Evolutionary conservation across 2,113 vertebrate genomes (phyloP), one percentile per base, ranked within the genome.

Genomic region (Python bivittatus): DNA sequence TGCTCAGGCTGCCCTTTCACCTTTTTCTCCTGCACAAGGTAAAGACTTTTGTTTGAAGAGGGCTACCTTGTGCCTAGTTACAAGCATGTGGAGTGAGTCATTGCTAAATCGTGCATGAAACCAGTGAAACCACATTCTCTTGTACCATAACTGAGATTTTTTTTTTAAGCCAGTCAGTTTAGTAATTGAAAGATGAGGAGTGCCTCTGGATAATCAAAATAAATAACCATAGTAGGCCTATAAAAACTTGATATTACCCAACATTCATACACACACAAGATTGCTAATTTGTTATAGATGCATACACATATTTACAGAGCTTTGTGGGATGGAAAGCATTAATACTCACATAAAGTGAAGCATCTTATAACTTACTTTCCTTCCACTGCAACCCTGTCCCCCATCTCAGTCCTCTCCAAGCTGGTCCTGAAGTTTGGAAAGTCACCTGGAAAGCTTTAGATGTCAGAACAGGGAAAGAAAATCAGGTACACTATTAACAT

Each of bases 81-180:
- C 22, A 25, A 1, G 29, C 29, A 68, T 53, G 29, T 33, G 42
- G 48, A 91, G n/a, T 86, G 84, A 91, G 13, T 91, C 84, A 86
- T 38, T 53, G 44, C 12, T 61, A 5, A 86, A 52, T 56, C 27
- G 22, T 52, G 17, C 7, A 61, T 53, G 91, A 5, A 25, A 87
- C 84, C n/a, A 56, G 91, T 29, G 48, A 52, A 86, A 68, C 90
- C 22, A 54, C 84, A 91, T 91, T 91, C 84, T 54, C 84, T 91
- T 91, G 29, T 60, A 86, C 42, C n/a, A 64, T 87, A 56, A n/a
- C 48, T 68, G 48, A 87, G 91, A 29, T 64, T 52, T 91, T 56
- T 38, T 72, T 38, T 84, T 57, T 29, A 57, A 54, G 27, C 57
- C 88, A 60, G 4, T 33, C 15, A 1, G 25, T 54, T 58, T 57